A percentile compares a stretch with the other conserved stretches of the same genome.
Evolutionary conservation across 2,888 invertebrate genomes (phyloP).

Genomic region (Hydraecia micacea): DNA sequence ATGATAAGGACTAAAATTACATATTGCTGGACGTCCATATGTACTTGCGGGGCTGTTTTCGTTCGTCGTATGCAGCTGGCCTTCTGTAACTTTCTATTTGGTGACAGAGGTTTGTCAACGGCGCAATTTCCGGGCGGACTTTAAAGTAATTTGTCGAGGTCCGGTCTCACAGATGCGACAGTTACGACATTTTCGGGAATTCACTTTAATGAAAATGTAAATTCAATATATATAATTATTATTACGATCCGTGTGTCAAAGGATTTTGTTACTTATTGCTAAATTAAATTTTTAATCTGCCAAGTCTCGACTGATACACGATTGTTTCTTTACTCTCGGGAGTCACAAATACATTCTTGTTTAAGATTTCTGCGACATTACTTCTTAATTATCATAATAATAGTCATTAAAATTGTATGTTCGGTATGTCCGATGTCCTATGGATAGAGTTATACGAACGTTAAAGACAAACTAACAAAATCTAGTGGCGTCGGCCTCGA

Average conservation of each 20-base stretch:
- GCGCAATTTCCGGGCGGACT: slow-evolving; percentile 46
- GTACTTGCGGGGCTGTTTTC: too few species aligned
- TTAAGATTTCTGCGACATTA: neutral
- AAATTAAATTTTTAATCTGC: neutral
- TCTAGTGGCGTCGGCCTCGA: too few species aligned
- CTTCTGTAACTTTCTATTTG: neutral
- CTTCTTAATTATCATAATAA: neutral
- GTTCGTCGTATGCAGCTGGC: neutral
- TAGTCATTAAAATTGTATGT: neutral
- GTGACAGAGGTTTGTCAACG: slow-evolving; percentile 27
- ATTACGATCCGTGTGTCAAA: neutral
- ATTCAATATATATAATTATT: slow-evolving; percentile 28
- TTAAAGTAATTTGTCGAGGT: slow-evolving; percentile 51
- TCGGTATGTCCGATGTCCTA: too few species aligned
- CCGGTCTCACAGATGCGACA: slow-evolving; percentile 23
- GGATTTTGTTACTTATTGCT: neutral
- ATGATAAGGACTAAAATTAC: too few species aligned
- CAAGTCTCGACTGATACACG: too few species aligned
- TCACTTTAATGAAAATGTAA: slow-evolving; percentile 44
- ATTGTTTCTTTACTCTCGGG: neutral
- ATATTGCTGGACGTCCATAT: too few species aligned
- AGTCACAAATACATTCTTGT: neutral
- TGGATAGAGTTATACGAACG: too few species aligned
- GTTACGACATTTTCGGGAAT: slow-evolving; percentile 29
- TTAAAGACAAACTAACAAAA: neutral